phyloP scores from a whole-genome alignment of 2,888 invertebrate genomes.

The Eutolmus rufibarbis region DNA sequence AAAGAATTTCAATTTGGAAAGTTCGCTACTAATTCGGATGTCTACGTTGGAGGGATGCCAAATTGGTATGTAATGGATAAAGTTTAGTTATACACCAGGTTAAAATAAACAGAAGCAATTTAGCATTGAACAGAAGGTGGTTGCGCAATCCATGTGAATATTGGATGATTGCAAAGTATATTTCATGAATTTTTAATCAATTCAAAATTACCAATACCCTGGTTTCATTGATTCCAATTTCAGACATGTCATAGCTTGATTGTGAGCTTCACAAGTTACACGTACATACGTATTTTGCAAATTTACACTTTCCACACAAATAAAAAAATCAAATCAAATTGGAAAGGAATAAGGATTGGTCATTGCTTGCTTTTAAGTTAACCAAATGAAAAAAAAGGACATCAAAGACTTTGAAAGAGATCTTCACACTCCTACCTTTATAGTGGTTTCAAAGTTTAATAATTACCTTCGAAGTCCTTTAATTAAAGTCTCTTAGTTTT shows the following conservation, averaged over 20 bases:
- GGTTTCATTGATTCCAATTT: background rate
- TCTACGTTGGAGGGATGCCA: slow-evolving; percentile 97
- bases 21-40: slow-evolving; percentile 86
- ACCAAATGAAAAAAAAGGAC: background rate
- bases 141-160: background rate
- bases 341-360: background rate
- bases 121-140: background rate
- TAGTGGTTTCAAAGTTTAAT: background rate
- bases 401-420: background rate
- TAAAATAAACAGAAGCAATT: background rate
- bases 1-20: slow-evolving; percentile 90
- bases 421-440: background rate
- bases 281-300: background rate
- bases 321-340: background rate
- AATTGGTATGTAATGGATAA: slow-evolving; percentile 69
- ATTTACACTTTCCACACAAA: background rate
- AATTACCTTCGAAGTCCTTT: background rate
- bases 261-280: background rate
- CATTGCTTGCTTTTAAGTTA: background rate
- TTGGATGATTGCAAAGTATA: background rate
- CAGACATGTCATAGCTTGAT: background rate
- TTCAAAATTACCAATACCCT: background rate
- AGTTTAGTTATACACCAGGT: background rate
- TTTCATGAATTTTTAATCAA: background rate
- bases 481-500: background rate